Percentiles rank a stretch among this genome's conserved stretches.
These are phyloP conservation scores for Chaetodon trifascialis DNA, from an alignment of 2,113 vertebrate species.

Conservation along the genomic window DNA sequence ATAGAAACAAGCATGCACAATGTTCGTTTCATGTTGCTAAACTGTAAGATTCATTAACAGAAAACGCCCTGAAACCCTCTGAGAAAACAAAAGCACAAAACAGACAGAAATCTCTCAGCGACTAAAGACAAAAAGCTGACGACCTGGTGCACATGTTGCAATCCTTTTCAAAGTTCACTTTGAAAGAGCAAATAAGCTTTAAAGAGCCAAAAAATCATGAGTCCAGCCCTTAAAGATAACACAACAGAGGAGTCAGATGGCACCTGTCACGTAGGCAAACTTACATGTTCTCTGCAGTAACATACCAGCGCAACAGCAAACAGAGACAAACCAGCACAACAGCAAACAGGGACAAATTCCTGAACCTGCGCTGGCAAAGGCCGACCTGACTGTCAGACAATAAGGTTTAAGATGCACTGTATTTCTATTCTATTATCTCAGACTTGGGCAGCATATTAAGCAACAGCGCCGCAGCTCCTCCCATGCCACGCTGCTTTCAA, in stretches of 20 bases:
- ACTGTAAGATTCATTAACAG: not conserved
- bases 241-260: constrained; percentile 41
- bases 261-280: constrained; percentile 69
- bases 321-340: constrained; percentile 45
- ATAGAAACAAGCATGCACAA: not conserved
- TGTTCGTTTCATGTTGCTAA: constrained; percentile 2
- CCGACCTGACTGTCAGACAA: not conserved
- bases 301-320: constrained; percentile 61
- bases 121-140: constrained; percentile 3
- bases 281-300: constrained; percentile 40
- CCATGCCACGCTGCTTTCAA: not conserved
- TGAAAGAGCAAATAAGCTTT: constrained; percentile 67
- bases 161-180: constrained; percentile 74
- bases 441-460: not conserved
- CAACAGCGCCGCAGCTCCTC: not conserved
- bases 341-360: constrained; percentile 54
- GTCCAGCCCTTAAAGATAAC: constrained; percentile 67
- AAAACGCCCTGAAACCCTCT: not conserved
- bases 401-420: not conserved
- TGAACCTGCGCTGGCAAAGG: constrained; percentile 13
- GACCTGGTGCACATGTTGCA: constrained; percentile 48
- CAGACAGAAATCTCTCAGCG: not conserved
- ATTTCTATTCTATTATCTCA: not conserved
- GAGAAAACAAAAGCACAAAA: not conserved
- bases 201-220: constrained; percentile 30